Evolutionary conservation across 2,113 vertebrate genomes (phyloP), one percentile per base, ranked within the genome.

Genomic region (Ochotona princeps): DNA sequence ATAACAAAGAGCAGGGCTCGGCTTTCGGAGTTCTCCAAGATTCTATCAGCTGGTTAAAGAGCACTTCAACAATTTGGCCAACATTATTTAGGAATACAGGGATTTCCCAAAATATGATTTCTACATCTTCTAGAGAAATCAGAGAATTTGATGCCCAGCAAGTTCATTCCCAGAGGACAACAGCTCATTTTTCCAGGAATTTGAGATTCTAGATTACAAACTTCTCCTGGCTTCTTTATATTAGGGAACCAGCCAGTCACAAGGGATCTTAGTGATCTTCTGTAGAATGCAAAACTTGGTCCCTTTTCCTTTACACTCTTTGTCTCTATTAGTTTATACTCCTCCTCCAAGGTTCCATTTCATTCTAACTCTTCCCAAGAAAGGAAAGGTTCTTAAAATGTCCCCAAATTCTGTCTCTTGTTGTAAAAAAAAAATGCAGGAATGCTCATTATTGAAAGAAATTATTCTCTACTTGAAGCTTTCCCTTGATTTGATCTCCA

Each of bases 281-380:
- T 26, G 26, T 1, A 47, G 25, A 81, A 32, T 54, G 14, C 23
- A 83, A 60, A 47, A 18, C 20, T 74, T 38, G 28, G 9, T 61
- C 23, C 18, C 28, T 80, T 8, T n/a, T 74, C 10, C 61, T 81
- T n/a, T 54, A 47, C 25, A 7, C 20, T 72, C 18, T 82, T 81
- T 70, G 69, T 38, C 30, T 92, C 49, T 72, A 54, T 3, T 32
- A 54, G 60, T 60, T 47, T 73, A 28, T 38, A 61, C 38, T 83
- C 67, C 84, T 80, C 38, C 26, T 88, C 81, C 32, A 49, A 75
- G 65, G 8, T 65, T 81, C 51, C 83, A 83, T 25, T 84, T 63
- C 65, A 74, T 80, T 90, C 6, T 35, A 69, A 95, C 8, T 26
- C 8, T n/a, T 4, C 54, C 23, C 35, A 49, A 54, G 8, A 73